Evolutionary conservation across 2,797 vertebrate genomes (phyloP), one percentile per base, ranked within the genome.

Genomic region (Neostethus bicornis): DNA sequence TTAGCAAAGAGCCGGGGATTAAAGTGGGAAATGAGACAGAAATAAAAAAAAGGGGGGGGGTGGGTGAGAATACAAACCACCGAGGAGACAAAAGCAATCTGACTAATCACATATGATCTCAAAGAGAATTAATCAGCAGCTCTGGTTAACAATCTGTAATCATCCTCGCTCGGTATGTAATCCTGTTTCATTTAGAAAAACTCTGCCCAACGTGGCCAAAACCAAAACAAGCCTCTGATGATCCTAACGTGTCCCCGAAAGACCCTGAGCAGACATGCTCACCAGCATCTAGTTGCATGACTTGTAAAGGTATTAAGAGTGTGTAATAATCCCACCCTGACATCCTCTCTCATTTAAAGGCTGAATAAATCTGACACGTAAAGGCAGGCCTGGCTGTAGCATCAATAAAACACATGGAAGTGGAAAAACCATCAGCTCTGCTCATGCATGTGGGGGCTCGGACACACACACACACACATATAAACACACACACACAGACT

Each of bases 51-150:
- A 64, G 29, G 53, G 74, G 46, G 51, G 10, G 52, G 46, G 58
- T 52, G 48, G 71, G 73, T 57, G 75, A 75, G 73, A 76, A 83
- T 56, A 57, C 66, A 82, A 80, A 78, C 77, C 69, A 61, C 61
- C 1, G 54, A 76, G 71, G 77, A 79, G 77, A 79, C 77, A 67
- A 66, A 84, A 79, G 66, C 70, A 77, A 81, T 81, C 77, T 61
- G 67, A 85, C 71, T 76, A 82, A 82, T 86, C 80, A 71, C 70
- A 81, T 65, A 81, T 73, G 71, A 79, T 83, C 80, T 85, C 77
- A 80, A 77, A 76, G 77, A 68, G 77, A 86, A 86, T 85, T 81
- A 75, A 84, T 84, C 77, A 81, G 70, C 84, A 67, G 75, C 73
- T 69, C 51, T 56, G 71, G 41, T 66, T 71, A 71, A 76, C 71